A percentile compares a stretch with the other conserved stretches of the same genome.
Conservation (phyloP, 2,888 invertebrate genomes). For the Tenthredo scrophulariae region DNA sequence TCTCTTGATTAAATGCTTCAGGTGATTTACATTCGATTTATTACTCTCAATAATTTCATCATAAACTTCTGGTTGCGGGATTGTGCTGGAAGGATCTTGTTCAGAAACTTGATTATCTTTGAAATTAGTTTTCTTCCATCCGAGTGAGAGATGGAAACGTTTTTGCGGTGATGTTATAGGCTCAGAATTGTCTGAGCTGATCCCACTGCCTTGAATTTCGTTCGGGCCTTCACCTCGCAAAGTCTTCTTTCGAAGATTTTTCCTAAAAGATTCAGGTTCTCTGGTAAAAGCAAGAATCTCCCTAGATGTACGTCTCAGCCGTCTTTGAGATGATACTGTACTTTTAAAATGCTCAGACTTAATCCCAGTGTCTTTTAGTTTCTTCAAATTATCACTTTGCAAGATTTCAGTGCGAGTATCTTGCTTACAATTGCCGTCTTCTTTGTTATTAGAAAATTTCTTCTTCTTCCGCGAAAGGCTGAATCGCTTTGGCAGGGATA, state of each 20-base stretch:
- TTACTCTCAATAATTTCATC: neutral
- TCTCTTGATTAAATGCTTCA: neutral
- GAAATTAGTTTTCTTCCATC: neutral
- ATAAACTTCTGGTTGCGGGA: neutral
- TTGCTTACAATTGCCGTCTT: neutral
- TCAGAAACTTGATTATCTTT: neutral
- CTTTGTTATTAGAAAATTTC: neutral
- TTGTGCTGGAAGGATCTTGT: neutral
- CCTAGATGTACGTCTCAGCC: neutral
- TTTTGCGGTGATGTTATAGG: neutral
- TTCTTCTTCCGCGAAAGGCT: conserved; percentile 18
- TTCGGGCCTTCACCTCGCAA: no score
- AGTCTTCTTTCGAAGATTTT: neutral
- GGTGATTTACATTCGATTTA: neutral
- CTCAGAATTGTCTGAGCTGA: neutral
- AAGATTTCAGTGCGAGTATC: neutral
- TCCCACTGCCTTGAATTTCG: neutral
- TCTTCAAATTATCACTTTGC: neutral
- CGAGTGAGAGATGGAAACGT: neutral
- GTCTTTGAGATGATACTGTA: neutral
- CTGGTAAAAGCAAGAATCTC: neutral
- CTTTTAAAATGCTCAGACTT: neutral
- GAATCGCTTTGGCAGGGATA: neutral
- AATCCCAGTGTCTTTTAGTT: neutral
- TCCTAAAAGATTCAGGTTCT: neutral